These are phyloP conservation scores for Oikopleura vanhoeffeni DNA, from an alignment of 23 tunicate genomes.

Conservation along the genomic window DNA sequence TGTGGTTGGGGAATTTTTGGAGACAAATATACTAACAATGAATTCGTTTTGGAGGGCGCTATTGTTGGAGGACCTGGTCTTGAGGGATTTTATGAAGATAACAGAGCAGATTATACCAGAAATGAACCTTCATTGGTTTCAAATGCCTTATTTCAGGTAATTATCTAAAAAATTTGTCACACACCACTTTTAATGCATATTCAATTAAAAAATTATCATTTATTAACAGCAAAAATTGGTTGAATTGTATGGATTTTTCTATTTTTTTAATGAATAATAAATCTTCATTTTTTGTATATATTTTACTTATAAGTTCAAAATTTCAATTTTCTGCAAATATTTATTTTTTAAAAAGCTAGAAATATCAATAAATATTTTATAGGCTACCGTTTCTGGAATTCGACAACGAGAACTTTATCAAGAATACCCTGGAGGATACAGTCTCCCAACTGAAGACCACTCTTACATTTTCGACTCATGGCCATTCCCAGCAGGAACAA, in stretches of 20 bases:
- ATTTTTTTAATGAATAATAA: too few relatives aligned
- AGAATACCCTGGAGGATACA: not conserved
- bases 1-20: slow-evolving; percentile 13
- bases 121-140: slow-evolving; percentile 7
- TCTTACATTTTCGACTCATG: not conserved
- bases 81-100: not conserved
- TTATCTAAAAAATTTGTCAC: too few relatives aligned
- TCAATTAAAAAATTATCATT: too few relatives aligned
- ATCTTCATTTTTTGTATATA: too few relatives aligned
- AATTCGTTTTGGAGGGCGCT: slow-evolving; percentile 34
- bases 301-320: too few relatives aligned
- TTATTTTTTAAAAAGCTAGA: too few relatives aligned
- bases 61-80: slow-evolving; percentile 47
- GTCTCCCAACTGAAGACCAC: not conserved
- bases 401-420: not conserved
- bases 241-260: too few relatives aligned
- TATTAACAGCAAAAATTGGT: too few relatives aligned
- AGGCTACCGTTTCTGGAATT: slow-evolving; percentile 10
- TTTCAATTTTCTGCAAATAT: too few relatives aligned
- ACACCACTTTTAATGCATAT: too few relatives aligned
- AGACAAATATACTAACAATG: not conserved
- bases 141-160: slow-evolving; percentile 1
- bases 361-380: too few relatives aligned
- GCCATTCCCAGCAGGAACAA: slow-evolving; percentile 28
- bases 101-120: not conserved